These are phyloP conservation scores for Falco novaeseelandiae DNA, from an alignment of 2,797 vertebrate species.

Conservation along the genomic window DNA sequence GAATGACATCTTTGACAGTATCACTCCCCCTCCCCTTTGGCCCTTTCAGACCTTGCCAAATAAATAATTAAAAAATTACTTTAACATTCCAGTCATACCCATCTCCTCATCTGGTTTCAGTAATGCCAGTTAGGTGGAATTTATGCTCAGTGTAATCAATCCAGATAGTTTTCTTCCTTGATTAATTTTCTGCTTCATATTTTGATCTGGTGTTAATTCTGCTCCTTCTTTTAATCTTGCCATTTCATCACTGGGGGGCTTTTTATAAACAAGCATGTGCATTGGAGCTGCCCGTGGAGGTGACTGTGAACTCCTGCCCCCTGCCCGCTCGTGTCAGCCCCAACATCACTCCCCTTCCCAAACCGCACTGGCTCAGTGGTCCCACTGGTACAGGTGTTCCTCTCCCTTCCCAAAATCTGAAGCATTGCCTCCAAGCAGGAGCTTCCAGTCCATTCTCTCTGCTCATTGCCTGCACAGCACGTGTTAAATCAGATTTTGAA, in stretches of 20 bases:
- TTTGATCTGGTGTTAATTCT: background rate
- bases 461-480: fast-evolving
- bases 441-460: background rate
- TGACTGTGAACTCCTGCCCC: background rate
- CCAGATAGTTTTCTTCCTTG: background rate
- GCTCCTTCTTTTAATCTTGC: background rate
- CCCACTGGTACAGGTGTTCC: background rate
- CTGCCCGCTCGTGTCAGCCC: background rate
- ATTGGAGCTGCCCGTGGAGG: fast-evolving
- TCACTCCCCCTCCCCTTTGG: background rate
- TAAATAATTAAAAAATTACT: background rate
- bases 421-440: background rate
- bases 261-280: background rate
- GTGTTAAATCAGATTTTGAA: background rate
- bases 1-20: background rate
- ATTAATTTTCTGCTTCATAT: background rate
- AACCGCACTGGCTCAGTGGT: fast-evolving
- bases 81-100: background rate
- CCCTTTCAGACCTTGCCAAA: background rate
- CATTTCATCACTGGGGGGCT: fast-evolving
- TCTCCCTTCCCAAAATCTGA: background rate
- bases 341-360: background rate
- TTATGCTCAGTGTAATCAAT: background rate
- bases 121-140: background rate
- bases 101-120: background rate